Percentiles rank a stretch among this genome's conserved stretches.
phyloP scores from a whole-genome alignment of 2,888 invertebrate genomes.

The Eupithecia vulgata region DNA sequence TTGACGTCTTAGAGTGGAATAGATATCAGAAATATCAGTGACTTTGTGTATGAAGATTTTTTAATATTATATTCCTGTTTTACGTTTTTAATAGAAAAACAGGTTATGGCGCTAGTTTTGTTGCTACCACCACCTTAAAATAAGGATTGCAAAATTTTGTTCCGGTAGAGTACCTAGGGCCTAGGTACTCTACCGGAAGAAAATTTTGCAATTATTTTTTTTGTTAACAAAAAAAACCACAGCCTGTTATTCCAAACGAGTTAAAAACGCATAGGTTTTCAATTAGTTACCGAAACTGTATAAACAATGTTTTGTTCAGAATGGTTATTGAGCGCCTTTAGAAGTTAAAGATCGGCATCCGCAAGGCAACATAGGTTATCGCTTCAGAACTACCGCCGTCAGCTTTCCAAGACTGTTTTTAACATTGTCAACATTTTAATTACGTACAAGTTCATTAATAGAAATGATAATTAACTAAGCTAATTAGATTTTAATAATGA shows the following conservation, averaged over 20 bases:
- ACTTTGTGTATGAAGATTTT: neutral
- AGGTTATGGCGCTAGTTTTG: neutral
- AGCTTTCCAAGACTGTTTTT: constrained; percentile 31
- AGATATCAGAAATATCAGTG: neutral
- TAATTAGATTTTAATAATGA: constrained; percentile 1
- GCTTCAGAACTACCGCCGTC: constrained; percentile 45
- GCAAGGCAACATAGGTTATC: constrained; percentile 66
- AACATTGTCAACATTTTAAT: constrained; percentile 24
- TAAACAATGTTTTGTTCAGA: constrained; percentile 14
- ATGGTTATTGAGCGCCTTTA: neutral
- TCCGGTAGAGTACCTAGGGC: neutral
- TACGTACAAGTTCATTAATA: neutral
- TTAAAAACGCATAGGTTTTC: neutral
- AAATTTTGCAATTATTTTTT: no score
- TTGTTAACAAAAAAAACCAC: no score
- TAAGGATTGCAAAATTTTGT: neutral
- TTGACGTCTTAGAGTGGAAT: no score
- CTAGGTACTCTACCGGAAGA: no score
- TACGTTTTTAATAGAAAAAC: neutral
- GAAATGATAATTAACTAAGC: neutral
- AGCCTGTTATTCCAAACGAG: neutral
- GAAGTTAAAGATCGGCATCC: constrained; percentile 55
- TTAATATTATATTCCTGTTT: neutral
- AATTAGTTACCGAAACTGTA: neutral
- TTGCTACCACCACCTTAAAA: neutral